Conservation (phyloP, 2,797 vertebrate genomes). For the Helostoma temminkii region DNA sequence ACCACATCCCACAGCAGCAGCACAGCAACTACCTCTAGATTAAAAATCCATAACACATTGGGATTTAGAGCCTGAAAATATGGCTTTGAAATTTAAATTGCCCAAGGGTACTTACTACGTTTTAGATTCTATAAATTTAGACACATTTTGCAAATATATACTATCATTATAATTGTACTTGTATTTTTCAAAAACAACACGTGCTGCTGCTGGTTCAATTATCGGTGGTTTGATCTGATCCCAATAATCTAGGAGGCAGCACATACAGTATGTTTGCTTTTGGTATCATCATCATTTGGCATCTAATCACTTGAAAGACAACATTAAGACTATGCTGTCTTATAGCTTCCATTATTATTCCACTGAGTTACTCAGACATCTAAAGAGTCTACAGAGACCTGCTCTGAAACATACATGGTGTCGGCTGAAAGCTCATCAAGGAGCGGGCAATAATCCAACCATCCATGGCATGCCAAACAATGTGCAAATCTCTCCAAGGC, state of each 20-base stretch:
- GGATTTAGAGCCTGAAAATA: constrained; percentile 11
- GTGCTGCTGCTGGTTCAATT: not conserved
- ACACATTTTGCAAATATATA: not conserved
- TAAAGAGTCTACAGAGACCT: constrained; percentile 17
- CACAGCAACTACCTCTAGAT: constrained; percentile 32
- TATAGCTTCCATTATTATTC: constrained; percentile 5
- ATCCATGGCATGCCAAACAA: constrained; percentile 57
- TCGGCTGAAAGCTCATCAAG: constrained; percentile 58
- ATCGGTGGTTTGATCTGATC: not conserved
- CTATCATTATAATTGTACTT: not conserved
- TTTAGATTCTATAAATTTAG: not conserved
- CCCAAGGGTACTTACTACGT: not conserved
- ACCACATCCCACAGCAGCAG: constrained; percentile 27
- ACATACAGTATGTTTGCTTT: not conserved
- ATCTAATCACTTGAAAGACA: constrained; percentile 1
- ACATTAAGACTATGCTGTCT: constrained; percentile 16
- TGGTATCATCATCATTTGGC: not conserved
- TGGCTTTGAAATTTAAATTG: constrained; percentile 16
- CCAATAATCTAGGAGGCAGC: not conserved
- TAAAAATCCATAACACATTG: constrained; percentile 10
- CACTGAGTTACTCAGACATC: constrained; percentile 17
- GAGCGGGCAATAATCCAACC: constrained; percentile 60
- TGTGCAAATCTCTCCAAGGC: constrained; percentile 62
- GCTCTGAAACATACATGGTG: constrained; percentile 42
- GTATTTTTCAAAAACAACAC: not conserved